Evolutionary conservation across 1,140 invertebrate genomes (phyloP).

Genomic region (Drosophila serrata): DNA sequence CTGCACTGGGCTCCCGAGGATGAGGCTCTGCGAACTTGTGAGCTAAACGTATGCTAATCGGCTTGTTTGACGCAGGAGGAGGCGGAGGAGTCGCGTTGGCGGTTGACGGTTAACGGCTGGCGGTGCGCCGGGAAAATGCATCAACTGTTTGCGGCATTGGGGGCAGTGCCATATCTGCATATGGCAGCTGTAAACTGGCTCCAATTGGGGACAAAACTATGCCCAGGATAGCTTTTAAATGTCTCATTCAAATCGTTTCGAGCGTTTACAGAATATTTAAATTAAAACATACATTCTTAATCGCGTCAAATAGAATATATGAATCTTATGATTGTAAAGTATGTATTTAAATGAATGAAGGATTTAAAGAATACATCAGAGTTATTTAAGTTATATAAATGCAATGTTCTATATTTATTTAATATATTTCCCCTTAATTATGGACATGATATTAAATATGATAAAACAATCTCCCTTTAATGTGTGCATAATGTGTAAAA

Average conservation of each 20-base stretch:
- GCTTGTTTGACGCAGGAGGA: slow-evolving; percentile 56
- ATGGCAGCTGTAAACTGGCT: neutral
- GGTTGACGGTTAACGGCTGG: neutral
- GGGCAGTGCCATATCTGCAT: slow-evolving; percentile 2
- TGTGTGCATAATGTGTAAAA: neutral
- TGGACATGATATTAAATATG: neutral
- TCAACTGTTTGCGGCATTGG: slow-evolving; percentile 39
- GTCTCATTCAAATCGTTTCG: neutral
- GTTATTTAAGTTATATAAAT: neutral
- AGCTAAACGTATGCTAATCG: slow-evolving; percentile 75
- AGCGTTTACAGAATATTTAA: neutral
- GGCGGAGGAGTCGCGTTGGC: slow-evolving; percentile 6
- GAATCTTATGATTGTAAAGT: neutral
- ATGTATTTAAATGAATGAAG: neutral
- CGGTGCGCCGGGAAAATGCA: slow-evolving; percentile 27
- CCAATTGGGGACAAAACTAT: neutral
- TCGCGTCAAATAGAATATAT: neutral
- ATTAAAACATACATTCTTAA: too few relatives aligned
- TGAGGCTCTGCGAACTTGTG: slow-evolving; percentile 27
- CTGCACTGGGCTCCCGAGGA: slow-evolving; percentile 2
- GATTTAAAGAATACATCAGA: neutral
- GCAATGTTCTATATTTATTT: neutral
- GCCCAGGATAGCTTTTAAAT: neutral
- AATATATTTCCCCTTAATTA: neutral
- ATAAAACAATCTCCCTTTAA: neutral